Base-by-base conservation (phyloP, 2,797 vertebrate genomes). In the Malacoraja senta region DNA sequence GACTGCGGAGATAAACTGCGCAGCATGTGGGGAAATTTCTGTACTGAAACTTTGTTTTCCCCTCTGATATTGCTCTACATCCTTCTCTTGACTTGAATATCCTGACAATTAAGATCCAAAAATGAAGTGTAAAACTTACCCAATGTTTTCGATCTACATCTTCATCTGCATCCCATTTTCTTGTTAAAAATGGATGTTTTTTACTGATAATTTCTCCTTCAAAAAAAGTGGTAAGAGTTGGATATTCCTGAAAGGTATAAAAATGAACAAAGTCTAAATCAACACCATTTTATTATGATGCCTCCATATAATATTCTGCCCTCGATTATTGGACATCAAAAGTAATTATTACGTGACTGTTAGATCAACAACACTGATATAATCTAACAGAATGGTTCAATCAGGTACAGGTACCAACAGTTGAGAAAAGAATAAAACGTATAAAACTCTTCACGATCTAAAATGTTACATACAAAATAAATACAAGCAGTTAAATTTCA, bases 131-230 rank as follows among this genome's bases (percentile, higher is more conserved):
- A 53, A 76, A 92, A 76, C 94, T 96, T 95, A 99, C 99, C 99
- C 99, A 99, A 95, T 99, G 99, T 95, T 99, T 99, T 77, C 98
- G 97, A 95, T 99, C 99, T 93, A 99, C 99, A 0, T 99, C 99
- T 95, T 99, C 99, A 0, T 99, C 99, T 0, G 99, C 98, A 6
- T 99, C 99, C 99, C 99, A 99, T 94, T 99, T 99, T 92, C 99
- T 96, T 0, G 99, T 99, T 94, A 99, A 96, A 96, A 99, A 99
- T 2, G 99, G 99, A 71, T 98, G 97, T 93, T 99, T 99, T 95
- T 97, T 97, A 96, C 98, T 99, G 96, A 99, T 99, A 95, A 99
- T 99, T 95, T 99, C 99, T 2, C 99, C 99, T 93, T 99, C 98
- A 91, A 99, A 99, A 95, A 99, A 99, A 4, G 99, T 99, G n/a